Base-by-base conservation (phyloP, 1,140 invertebrate species). In the Globodera rostochiensis region DNA sequence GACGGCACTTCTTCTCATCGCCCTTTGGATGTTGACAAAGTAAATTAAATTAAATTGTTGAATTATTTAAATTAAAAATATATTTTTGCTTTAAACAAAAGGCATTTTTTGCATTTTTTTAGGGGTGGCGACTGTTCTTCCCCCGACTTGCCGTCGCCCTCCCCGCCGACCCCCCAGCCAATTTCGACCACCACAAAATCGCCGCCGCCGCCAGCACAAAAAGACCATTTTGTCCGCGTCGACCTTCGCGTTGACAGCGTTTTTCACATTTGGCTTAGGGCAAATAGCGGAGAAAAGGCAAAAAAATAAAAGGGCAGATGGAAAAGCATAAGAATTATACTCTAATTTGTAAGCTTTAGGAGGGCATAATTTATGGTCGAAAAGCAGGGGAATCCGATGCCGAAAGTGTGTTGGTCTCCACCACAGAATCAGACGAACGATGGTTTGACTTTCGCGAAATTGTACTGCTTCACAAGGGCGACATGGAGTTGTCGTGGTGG, bases 261-360 rank as follows among this genome's bases (percentile, higher is more conserved):
- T 57, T 9, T 76, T 21, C 74, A 76, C 66, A n/a, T 57, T 76
- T 76, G 74, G 74, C 7, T 76, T 36, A 76, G 53, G n/a, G 57
- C 74, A 60, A 76, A 60, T 5, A 7, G 6, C 45, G n/a, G 3
- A 60, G 46, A 50, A 75, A 21, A 53, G 53, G 64, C 25, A 75
- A 74, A 25, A 25, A 6, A 19, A 5, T 46, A 47, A 75, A 57
- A 53, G 53, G 36, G 36, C 6, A 19, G n/a, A 47, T 19, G 36
- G 45, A n/a, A 76, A 66, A 76, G 5, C 2, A 50, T 19, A 19
- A 76, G 3, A n/a, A 46, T 73, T 45, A 25, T 73, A 73, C 25
- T 46, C 21, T 8, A 76, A n/a, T n/a, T n/a, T n/a, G n/a, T n/a
- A n/a, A 76, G 57, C 19, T 64, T 64, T 19, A 64, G 57, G 57